A percentile compares a stretch with the other conserved stretches of the same genome.
These are phyloP conservation scores for Alligator mississippiensis DNA, from an alignment of 2,113 vertebrate species.

Conservation along the genomic window DNA sequence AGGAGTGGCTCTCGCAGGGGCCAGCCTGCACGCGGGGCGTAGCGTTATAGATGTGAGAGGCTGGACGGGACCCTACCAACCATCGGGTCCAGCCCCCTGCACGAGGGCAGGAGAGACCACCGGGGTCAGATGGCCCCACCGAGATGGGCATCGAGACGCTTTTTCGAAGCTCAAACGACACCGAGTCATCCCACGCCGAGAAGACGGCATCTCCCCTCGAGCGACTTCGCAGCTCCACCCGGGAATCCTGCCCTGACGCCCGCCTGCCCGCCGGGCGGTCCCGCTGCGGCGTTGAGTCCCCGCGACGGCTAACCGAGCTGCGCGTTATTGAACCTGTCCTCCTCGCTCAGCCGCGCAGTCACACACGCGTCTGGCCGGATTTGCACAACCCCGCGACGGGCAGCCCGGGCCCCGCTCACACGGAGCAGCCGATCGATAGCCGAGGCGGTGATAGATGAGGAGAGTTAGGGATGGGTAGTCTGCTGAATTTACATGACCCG, in stretches of 20 bases:
- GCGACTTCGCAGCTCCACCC: neutral
- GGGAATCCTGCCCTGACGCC: neutral
- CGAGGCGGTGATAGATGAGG: conserved; percentile 88
- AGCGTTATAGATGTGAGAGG: too few relatives aligned
- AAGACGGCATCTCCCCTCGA: neutral
- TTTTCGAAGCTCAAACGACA: neutral
- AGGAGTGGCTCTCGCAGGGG: too few relatives aligned
- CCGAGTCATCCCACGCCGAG: too few relatives aligned
- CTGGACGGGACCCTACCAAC: too few relatives aligned
- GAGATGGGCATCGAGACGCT: too few relatives aligned
- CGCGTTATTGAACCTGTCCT: conserved; percentile 76
- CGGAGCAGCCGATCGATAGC: conserved; percentile 89
- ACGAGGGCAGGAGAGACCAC: too few relatives aligned
- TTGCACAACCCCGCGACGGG: conserved; percentile 67
- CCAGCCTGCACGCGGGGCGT: too few relatives aligned
- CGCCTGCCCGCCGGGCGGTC: neutral
- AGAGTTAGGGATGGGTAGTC: conserved; percentile 78
- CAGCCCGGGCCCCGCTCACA: conserved; percentile 67
- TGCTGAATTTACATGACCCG: conserved; percentile 79
- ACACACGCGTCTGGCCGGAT: conserved; percentile 64
- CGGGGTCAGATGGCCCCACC: too few relatives aligned
- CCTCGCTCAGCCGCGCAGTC: conserved; percentile 53
- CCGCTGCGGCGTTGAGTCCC: conserved; percentile 12
- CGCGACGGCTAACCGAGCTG: conserved; percentile 78
- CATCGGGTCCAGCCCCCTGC: too few relatives aligned